Evolutionary conservation across 1,140 invertebrate species (phyloP), one percentile per base, ranked within the genome.

Genomic region (Proales similis): DNA sequence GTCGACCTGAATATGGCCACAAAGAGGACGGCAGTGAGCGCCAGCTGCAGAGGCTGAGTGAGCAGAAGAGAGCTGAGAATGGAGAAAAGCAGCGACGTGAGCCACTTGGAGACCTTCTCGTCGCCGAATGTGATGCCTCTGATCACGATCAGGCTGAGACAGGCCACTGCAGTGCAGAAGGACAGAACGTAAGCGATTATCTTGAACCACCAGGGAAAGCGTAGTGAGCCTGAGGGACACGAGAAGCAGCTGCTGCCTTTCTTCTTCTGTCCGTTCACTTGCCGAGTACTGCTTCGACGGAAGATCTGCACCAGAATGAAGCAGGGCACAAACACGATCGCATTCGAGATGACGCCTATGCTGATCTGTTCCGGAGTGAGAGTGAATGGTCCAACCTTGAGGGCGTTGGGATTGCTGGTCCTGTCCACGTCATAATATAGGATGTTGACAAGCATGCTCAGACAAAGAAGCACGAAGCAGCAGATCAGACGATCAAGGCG

Each of bases 41-140:
- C 72, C 26, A 60, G 78, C 74, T 81, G 81, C 24, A 81, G 73
- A 9, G 80, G 80, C 66, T 81, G 79, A 22, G 79, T 81, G 19
- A 82, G 65, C 48, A 82, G 73, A 11, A 81, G 70, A 0, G 79
- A 80, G 47, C 74, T 73, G 63, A 81, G 74, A 70, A 81, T 80
- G 0, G 79, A 80, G 1, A 80, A 69, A 36, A 81, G 48, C 63
- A 81, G 72, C 2, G 80, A 79, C 1, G 78, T 77, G 4, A 82
- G 74, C 80, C 80, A 82, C 67, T 81, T 78, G 48, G 74, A 73
- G 29, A 77, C 77, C 62, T 80, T 81, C 14, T 77, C 72, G 60
- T 81, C 79, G 29, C 78, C 76, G 69, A 82, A 82, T 63, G 69
- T 71, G 46, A 81, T 77, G 22, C 79, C 80, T 65, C 79, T 80